Conservation (phyloP, 2,113 vertebrate genomes). For the Dicrurus megarhynchus region DNA sequence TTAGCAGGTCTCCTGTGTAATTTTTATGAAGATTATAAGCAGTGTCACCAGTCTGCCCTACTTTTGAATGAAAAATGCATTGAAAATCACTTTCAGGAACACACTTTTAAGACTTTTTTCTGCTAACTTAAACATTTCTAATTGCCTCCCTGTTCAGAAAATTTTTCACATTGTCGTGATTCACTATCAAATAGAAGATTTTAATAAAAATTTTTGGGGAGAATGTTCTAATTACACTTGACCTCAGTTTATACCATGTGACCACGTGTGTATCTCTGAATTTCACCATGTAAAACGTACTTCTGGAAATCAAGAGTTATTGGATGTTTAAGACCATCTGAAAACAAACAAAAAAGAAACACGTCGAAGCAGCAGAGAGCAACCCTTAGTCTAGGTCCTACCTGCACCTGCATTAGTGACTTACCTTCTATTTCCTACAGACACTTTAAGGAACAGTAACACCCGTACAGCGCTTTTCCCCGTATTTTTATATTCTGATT, state of each 20-base stretch:
- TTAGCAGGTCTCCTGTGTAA: neutral
- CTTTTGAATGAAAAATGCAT: neutral
- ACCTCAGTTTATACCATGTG: neutral
- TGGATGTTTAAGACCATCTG: neutral
- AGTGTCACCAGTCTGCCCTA: neutral
- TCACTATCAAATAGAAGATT: neutral
- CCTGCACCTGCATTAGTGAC: neutral
- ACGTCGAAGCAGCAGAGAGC: accelerated
- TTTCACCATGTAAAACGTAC: neutral
- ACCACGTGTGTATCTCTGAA: neutral
- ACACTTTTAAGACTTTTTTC: neutral
- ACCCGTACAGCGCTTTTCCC: neutral
- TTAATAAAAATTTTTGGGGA: neutral
- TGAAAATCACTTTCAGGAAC: neutral
- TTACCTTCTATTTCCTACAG: neutral
- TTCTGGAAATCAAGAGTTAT: neutral
- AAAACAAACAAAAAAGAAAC: neutral
- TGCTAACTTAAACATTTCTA: neutral
- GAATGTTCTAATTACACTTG: neutral
- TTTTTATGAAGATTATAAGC: neutral
- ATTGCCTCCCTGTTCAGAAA: neutral
- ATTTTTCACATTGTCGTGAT: neutral
- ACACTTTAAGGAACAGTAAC: neutral
- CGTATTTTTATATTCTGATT: conserved; percentile 26
- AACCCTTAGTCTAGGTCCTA: neutral